Evolutionary conservation across 2,797 vertebrate genomes (phyloP), one percentile per base, ranked within the genome.

Genomic region (Paguma larvata): DNA sequence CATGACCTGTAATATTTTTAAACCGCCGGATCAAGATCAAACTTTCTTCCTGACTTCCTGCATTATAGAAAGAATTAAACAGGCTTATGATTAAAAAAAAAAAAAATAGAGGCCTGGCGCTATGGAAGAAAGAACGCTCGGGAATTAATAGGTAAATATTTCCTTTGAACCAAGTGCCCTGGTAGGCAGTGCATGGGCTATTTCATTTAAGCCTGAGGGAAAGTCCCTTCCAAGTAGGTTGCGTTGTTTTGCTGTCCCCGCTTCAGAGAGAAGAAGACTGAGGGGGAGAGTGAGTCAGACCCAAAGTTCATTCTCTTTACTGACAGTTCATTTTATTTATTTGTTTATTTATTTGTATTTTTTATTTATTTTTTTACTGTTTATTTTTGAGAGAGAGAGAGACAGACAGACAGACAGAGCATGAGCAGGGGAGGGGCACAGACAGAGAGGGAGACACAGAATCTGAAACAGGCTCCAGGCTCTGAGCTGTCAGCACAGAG

Each of bases 41-140:
- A 90, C 21, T 65, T 89, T 70, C 18, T 62, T 86, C 53, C 87
- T 80, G 73, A 94, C 41, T 68, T 15, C 67, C 65, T 87, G 78
- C 92, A 34, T 44, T 83, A 3, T 21, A 94, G 53, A 75, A 91
- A 84, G 59, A 93, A 89, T 48, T 72, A 70, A 62, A 80, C 14
- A 82, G 12, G 16, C 62, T 77, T 48, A 46, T 44, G 3, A 38
- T 48, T 70, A 67, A 91, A 89, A 95, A 77, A 38, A 38, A 38
- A 38, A 38, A 38, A 38, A 38, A 38, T 44, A 72, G 21, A 48
- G 13, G 10, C 51, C 77, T 72, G 46, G 68, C 3, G 32, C 12
- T 34, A 14, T 82, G 87, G 84, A 38, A 51, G 3, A 51, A 91
- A 78, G 48, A 85, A 89, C 34, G 53, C 32, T 72, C 67, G 41